Evolutionary conservation across 2,113 vertebrate species (phyloP).

Genomic region (Chionomys nivalis): DNA sequence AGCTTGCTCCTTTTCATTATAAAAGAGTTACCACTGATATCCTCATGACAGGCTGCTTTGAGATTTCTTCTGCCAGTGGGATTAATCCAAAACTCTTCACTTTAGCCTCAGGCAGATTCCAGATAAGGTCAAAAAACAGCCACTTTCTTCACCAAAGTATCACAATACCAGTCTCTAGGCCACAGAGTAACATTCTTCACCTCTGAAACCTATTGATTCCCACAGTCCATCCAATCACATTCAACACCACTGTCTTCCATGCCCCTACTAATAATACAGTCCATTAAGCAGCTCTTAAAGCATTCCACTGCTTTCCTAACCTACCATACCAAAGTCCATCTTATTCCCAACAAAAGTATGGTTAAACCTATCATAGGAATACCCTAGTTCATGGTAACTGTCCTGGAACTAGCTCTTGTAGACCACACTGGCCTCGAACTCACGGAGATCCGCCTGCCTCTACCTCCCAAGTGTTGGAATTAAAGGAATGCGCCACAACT

Average conservation of each 20-base stretch:
- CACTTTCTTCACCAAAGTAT: not conserved
- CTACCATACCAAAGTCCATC: not conserved
- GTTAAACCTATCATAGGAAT: not conserved
- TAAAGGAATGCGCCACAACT: too few species aligned
- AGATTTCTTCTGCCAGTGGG: not conserved
- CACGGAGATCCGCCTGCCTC: too few species aligned
- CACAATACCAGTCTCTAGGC: not conserved
- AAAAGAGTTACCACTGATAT: not conserved
- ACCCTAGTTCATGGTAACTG: not conserved
- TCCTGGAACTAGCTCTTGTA: too few species aligned
- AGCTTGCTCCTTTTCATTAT: not conserved
- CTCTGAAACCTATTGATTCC: not conserved
- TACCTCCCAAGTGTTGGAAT: too few species aligned
- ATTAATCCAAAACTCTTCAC: not conserved
- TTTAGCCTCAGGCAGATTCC: not conserved
- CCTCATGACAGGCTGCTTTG: not conserved
- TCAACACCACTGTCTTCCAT: not conserved
- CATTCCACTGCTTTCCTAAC: too few species aligned
- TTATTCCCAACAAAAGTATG: not conserved
- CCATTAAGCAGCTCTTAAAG: not conserved
- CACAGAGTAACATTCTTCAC: not conserved
- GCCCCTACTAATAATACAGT: not conserved
- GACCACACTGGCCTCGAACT: too few species aligned
- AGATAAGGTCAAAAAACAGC: not conserved
- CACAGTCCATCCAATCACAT: not conserved